Percentiles rank a stretch among this genome's conserved stretches.
These are phyloP conservation scores for Gila orcuttii DNA, from an alignment of 2,113 vertebrate species.

Conservation along the genomic window DNA sequence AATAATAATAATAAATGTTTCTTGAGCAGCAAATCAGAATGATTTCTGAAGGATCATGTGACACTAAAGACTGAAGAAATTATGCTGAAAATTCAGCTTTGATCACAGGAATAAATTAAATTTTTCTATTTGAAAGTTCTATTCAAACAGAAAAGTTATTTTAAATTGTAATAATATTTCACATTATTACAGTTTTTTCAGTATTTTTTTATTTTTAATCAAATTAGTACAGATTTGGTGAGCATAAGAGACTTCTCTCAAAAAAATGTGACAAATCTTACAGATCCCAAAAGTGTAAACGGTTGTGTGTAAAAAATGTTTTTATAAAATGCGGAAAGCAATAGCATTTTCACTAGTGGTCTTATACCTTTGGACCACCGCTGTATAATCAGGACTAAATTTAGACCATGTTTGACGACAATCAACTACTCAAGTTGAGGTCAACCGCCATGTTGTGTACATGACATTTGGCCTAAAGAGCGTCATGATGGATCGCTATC, in stretches of 20 bases:
- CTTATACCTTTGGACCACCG: background rate
- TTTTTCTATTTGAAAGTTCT: too few relatives aligned
- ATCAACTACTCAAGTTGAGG: slow-evolving; percentile 7
- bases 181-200: background rate
- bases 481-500: background rate
- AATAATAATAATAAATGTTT: background rate
- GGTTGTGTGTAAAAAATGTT: background rate
- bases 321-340: background rate
- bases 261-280: background rate
- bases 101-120: background rate
- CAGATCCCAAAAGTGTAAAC: background rate
- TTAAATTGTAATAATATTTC: background rate
- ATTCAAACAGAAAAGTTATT: background rate
- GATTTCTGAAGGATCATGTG: background rate
- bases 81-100: background rate
- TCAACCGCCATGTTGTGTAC: background rate
- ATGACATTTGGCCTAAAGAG: slow-evolving; percentile 3
- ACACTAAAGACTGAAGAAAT: background rate
- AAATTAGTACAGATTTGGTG: background rate
- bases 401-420: background rate
- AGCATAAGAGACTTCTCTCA: background rate
- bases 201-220: background rate
- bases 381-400: slow-evolving; percentile 14
- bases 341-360: background rate
- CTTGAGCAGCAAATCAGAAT: background rate